Conservation (phyloP, 2,888 invertebrate genomes). For the Spialia ferax region DNA sequence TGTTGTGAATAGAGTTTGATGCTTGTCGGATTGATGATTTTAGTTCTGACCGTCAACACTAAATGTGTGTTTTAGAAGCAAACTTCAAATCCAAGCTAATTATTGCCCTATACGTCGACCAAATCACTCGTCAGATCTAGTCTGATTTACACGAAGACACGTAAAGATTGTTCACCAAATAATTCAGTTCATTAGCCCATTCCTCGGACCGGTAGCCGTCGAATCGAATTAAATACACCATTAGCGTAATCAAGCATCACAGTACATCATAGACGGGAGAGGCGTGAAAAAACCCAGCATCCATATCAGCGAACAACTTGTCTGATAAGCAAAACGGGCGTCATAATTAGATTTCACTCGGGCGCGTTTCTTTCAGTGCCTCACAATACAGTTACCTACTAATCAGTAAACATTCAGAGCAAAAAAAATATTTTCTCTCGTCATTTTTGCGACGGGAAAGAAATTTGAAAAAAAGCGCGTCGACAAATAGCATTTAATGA, state of each 20-base stretch:
- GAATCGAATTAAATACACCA: neutral
- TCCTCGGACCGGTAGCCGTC: neutral
- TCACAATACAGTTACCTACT: slow-evolving; percentile 45
- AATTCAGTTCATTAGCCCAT: neutral
- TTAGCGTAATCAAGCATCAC: slow-evolving; percentile 12
- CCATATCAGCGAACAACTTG: slow-evolving; percentile 42
- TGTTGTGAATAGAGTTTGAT: neutral
- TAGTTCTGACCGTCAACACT: too few species aligned
- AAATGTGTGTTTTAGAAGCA: too few species aligned
- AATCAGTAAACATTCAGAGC: slow-evolving; percentile 23
- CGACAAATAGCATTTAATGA: slow-evolving; percentile 74
- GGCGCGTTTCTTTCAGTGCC: slow-evolving; percentile 47
- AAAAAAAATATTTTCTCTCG: slow-evolving; percentile 1
- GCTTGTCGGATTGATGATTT: too few species aligned
- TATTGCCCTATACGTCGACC: too few species aligned
- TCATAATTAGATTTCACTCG: slow-evolving; percentile 52
- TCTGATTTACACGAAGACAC: neutral
- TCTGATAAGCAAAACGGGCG: slow-evolving; percentile 49
- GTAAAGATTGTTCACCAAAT: neutral
- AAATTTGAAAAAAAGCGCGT: slow-evolving; percentile 57
- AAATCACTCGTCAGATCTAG: too few species aligned
- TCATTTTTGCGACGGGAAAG: too few species aligned
- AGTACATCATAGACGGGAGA: slow-evolving; percentile 17
- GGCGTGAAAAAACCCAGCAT: slow-evolving; percentile 42
- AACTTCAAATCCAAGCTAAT: too few species aligned